A percentile compares a stretch with the other conserved stretches of the same genome.
Evolutionary conservation across 2,113 vertebrate genomes (phyloP).

Genomic region (Anhinga rufa): DNA sequence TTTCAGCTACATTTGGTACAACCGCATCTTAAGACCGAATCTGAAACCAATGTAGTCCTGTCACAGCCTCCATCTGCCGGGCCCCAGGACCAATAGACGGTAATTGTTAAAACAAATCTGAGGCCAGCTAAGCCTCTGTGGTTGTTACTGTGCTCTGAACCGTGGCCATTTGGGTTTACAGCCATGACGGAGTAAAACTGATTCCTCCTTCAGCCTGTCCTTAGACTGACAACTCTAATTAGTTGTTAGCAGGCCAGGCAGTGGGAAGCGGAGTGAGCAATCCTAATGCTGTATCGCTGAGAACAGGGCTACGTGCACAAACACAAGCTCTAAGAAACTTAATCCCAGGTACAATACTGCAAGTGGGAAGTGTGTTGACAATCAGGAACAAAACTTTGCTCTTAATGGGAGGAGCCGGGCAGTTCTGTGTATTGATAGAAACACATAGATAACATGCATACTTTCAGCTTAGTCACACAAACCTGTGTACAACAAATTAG

Average conservation of each 20-base stretch:
- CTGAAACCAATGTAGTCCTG: accelerated
- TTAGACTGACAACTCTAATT: constrained; percentile 23
- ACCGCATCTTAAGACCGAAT: background rate
- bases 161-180: background rate
- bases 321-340: background rate
- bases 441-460: background rate
- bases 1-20: background rate
- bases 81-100: background rate
- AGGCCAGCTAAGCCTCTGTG: background rate
- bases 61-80: background rate
- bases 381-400: background rate
- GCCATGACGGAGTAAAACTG: background rate
- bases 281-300: accelerated
- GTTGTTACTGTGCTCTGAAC: background rate
- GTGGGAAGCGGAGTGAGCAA: background rate
- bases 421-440: background rate
- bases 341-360: background rate
- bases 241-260: background rate
- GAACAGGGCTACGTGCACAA: background rate
- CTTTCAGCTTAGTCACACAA: background rate
- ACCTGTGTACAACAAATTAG: background rate
- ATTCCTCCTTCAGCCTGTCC: background rate
- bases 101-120: background rate
- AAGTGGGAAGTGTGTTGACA: background rate
- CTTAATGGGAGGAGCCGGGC: background rate